phyloP scores from a whole-genome alignment of 2,797 vertebrate species.

The Falco naumanni region DNA sequence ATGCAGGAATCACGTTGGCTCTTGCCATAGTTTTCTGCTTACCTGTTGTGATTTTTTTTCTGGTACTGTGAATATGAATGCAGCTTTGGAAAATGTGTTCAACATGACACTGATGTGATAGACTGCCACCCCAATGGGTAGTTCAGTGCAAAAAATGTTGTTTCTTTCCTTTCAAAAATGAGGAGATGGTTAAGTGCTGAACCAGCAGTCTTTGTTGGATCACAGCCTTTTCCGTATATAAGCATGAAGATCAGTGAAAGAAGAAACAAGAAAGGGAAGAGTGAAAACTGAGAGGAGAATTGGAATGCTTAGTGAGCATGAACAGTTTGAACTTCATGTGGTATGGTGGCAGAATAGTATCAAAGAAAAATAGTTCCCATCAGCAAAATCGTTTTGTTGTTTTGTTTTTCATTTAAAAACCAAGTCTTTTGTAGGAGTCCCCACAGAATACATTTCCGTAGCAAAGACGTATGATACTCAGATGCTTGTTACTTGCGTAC shows the following conservation, averaged over 20 bases:
- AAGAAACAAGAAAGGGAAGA: background rate
- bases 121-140: background rate
- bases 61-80: background rate
- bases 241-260: background rate
- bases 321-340: background rate
- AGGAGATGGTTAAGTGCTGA: background rate
- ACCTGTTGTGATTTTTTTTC: background rate
- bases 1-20: background rate
- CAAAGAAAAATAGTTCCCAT: background rate
- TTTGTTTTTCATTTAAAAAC: background rate
- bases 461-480: background rate
- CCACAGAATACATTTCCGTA: background rate
- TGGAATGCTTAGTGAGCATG: background rate
- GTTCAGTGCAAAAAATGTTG: background rate
- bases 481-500: background rate
- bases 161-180: background rate
- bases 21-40: slow-evolving; percentile 1
- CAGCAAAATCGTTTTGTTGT: background rate
- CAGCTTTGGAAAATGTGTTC: background rate
- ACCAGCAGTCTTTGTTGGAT: background rate
- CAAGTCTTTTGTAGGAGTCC: background rate
- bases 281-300: background rate
- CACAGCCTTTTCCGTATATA: background rate
- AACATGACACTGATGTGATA: background rate
- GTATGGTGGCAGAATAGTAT: background rate